phyloP scores from a whole-genome alignment of 2,113 vertebrate species.

The Nansenia antarctica region DNA sequence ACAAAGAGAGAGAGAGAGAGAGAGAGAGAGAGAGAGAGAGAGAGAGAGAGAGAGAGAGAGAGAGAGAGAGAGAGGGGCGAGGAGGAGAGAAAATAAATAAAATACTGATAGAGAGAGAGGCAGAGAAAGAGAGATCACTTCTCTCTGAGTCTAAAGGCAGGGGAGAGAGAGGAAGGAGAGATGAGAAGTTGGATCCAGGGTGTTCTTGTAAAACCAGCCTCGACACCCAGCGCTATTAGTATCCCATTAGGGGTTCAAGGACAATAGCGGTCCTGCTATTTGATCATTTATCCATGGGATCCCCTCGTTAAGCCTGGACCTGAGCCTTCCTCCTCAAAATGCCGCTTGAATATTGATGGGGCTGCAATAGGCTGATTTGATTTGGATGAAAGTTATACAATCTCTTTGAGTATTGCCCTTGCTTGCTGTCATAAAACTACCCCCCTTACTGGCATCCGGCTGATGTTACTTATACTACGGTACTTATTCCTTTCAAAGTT shows the following conservation, averaged over 20 bases:
- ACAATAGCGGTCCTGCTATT: constrained; percentile 59
- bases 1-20: constrained; percentile 35
- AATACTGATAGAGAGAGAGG: no score
- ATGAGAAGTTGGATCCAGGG: constrained; percentile 55
- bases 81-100: no score
- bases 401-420: no score
- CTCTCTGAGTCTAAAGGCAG: constrained; percentile 44
- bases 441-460: no score
- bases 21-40: constrained; percentile 35
- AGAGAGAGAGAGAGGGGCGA: constrained; percentile 36
- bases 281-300: constrained; percentile 65
- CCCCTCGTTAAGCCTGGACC: constrained; percentile 54
- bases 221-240: constrained; percentile 64
- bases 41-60: constrained; percentile 35
- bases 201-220: constrained; percentile 64
- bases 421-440: no score
- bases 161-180: constrained; percentile 35
- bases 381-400: no score
- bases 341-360: constrained; percentile 64
- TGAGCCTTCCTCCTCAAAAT: constrained; percentile 12
- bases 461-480: no score
- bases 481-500: no score
- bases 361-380: constrained; percentile 45
- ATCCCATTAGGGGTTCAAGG: constrained; percentile 71
- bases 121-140: neutral